A percentile compares a stretch with the other conserved stretches of the same genome.
Evolutionary conservation across 2,888 invertebrate species (phyloP).

Genomic region (Marronus borbonicus): DNA sequence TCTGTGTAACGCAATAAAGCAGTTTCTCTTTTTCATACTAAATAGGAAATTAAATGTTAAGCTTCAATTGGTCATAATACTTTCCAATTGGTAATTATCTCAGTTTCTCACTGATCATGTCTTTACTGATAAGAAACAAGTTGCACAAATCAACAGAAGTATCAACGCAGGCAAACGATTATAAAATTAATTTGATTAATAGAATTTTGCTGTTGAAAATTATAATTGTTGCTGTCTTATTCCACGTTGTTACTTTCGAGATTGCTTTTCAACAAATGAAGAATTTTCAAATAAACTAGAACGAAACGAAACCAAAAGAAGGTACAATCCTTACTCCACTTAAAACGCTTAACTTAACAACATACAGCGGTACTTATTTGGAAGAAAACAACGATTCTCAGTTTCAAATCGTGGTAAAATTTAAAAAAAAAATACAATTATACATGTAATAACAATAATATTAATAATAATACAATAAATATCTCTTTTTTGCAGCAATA

Average conservation of each 20-base stretch:
- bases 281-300: not conserved
- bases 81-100: too few relatives aligned
- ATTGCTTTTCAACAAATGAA: not conserved
- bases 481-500: conserved; percentile 33
- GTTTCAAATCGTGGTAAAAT: conserved; percentile 56
- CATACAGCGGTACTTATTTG: conserved; percentile 21
- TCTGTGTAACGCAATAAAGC: too few relatives aligned
- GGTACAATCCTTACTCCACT: conserved; percentile 21
- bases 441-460: conserved; percentile 36
- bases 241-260: not conserved
- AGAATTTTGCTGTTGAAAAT: too few relatives aligned
- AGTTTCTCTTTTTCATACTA: too few relatives aligned
- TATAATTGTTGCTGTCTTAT: too few relatives aligned
- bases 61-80: too few relatives aligned
- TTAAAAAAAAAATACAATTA: conserved; percentile 55
- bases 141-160: too few relatives aligned
- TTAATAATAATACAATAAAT: conserved; percentile 56
- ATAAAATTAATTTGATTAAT: too few relatives aligned
- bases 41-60: too few relatives aligned
- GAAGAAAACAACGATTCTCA: conserved; percentile 54
- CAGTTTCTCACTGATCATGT: too few relatives aligned
- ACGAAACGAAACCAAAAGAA: conserved; percentile 20
- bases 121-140: too few relatives aligned
- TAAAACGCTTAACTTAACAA: conserved; percentile 1
- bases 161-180: too few relatives aligned